Conservation (phyloP, 2,888 invertebrate genomes). For the Sericinus montela region DNA sequence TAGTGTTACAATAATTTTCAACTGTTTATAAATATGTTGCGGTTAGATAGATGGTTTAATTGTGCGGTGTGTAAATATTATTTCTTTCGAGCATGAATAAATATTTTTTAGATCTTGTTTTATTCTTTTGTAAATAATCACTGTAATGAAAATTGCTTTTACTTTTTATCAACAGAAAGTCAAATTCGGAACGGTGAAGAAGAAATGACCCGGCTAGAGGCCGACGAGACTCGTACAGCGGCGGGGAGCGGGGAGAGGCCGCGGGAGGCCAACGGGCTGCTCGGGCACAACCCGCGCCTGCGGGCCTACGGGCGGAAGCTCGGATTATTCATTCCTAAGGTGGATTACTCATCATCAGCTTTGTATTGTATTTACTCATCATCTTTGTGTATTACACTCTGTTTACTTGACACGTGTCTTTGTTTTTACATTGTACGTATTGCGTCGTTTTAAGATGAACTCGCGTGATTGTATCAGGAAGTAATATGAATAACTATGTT, state of each 20-base stretch:
- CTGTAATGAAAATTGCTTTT: conserved; percentile 15
- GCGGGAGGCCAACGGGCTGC: conserved; percentile 44
- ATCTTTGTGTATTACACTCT: not conserved
- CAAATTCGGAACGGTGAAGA: conserved; percentile 43
- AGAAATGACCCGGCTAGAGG: conserved; percentile 27
- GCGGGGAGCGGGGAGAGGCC: conserved; percentile 30
- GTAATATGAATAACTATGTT: too few species aligned
- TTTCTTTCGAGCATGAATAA: not conserved
- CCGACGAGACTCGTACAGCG: conserved; percentile 26
- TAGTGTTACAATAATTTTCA: conserved; percentile 18
- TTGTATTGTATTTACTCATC: conserved; percentile 7
- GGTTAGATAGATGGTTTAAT: conserved; percentile 9
- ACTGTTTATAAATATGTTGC: conserved; percentile 10
- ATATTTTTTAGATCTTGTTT: not conserved
- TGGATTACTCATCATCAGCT: conserved; percentile 25
- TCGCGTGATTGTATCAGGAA: too few species aligned
- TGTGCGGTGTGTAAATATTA: not conserved
- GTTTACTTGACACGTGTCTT: not conserved
- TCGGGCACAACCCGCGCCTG: conserved; percentile 57
- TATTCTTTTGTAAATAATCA: conserved; percentile 9
- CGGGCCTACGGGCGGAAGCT: conserved; percentile 68
- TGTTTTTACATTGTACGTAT: not conserved
- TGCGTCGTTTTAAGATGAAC: too few species aligned
- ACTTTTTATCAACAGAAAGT: conserved; percentile 36
- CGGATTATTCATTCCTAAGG: conserved; percentile 73